These are phyloP conservation scores for Stigmatopora argus DNA, from an alignment of 2,113 vertebrate species.

Conservation along the genomic window DNA sequence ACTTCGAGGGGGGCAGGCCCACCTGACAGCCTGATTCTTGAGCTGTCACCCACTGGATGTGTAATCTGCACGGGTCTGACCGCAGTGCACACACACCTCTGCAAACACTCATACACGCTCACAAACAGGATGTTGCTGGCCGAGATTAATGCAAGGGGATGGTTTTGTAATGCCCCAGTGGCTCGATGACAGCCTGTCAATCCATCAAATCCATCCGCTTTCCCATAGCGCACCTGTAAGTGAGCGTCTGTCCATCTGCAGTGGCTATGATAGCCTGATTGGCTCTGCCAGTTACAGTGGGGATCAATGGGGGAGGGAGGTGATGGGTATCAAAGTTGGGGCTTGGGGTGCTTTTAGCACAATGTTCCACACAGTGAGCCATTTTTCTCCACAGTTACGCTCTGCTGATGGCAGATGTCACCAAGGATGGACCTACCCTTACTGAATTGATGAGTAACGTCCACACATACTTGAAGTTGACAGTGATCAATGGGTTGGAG, in stretches of 20 bases:
- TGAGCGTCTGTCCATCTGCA: constrained; percentile 62
- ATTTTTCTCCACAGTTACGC: constrained; percentile 63
- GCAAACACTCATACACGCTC: constrained; percentile 27
- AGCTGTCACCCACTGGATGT: constrained; percentile 55
- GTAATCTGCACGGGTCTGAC: constrained; percentile 53
- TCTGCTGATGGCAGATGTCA: constrained; percentile 63
- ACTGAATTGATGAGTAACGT: constrained; percentile 50
- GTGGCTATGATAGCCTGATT: constrained; percentile 66
- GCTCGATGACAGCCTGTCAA: constrained; percentile 62
- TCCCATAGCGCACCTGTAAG: constrained; percentile 62
- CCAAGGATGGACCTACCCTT: constrained; percentile 50
- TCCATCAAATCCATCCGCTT: constrained; percentile 58
- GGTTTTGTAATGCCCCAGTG: constrained; percentile 56
- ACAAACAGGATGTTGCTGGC: constrained; percentile 38
- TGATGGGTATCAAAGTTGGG: constrained; percentile 3
- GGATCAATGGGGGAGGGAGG: constrained; percentile 61
- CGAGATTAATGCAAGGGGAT: constrained; percentile 24
- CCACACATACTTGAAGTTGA: constrained; percentile 15
- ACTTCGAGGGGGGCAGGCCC: constrained; percentile 31
- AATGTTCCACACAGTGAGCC: constrained; percentile 46
- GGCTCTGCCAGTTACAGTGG: constrained; percentile 65
- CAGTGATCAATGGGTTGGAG: constrained; percentile 17
- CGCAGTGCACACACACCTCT: constrained; percentile 26
- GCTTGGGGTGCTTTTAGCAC: constrained; percentile 33
- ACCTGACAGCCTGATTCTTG: constrained; percentile 54